Base-by-base conservation (phyloP, 2,113 vertebrate species). In the Solea solea region DNA sequence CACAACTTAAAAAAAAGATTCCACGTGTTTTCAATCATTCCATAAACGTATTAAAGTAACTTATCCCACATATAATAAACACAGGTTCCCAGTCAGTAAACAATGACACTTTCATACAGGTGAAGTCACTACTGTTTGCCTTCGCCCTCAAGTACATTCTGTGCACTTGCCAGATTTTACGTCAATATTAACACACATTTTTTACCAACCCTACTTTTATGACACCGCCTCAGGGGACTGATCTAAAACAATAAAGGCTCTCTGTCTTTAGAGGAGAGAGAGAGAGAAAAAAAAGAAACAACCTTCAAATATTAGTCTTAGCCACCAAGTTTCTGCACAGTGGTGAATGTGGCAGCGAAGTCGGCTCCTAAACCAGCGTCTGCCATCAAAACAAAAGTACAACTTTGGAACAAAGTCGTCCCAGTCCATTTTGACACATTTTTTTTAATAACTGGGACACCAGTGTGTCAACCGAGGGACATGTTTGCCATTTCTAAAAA, bases 401-500 rank as follows among this genome's bases (percentile, higher is more conserved):
- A 65, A 28, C 41, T 64, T 67, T 42, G 69, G 39, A 58, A 84
- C 67, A 80, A 60, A 74, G 48, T 4, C 7, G 28, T 45, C 12
- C 7, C 12, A 2, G 49, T 62, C 42, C 54, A 62, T 69, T 63
- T 77, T 52, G 10, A 10, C 61, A 73, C 68, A 21, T 21, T 21
- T 21, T 21, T 46, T 45, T 86, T 81, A 70, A 65, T 53, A 53
- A 50, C 69, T 74, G 40, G 54, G 65, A 80, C 65, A 72, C 55
- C 51, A n/a, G 12, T 10, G 56, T 74, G 77, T 76, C 74, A 79
- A 40, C 1, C 14, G 12, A 53, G 34, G 60, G 57, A 61, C 60
- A 72, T 75, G 69, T 83, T 76, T 85, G 57, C 50, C 28, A 74
- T 83, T 86, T 83, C 49, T 68, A 54, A 76, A 81, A 79, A 63